Evolutionary conservation across 1,140 invertebrate species (phyloP), one percentile per base, ranked within the genome.

Genomic region (Aleiodes sp.): DNA sequence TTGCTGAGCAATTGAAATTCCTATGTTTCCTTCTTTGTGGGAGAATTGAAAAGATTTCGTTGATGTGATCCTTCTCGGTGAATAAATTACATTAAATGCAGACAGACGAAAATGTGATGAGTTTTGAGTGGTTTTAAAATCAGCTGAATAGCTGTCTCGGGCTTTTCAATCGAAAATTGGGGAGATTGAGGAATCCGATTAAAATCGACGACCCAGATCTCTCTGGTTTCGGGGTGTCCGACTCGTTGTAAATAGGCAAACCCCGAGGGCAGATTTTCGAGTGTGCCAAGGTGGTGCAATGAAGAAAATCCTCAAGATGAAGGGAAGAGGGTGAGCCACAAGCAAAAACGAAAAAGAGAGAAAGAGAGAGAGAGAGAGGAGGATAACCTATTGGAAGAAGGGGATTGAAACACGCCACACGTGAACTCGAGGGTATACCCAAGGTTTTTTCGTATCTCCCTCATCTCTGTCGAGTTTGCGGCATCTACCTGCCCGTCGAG

Each of bases 191-290:
- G n/a, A 76, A 79, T 75, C 72, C 74, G 80, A 82, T 85, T 82
- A 80, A 79, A 84, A 86, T 86, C 83, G 71, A 75, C 82, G 84
- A 83, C 82, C 84, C 74, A 84, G 81, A 86, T 86, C 82, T 84
- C 70, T 65, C 66, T 72, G 74, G 74, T 70, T 70, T 75, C 73
- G 75, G 43, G 69, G 61, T 75, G 76, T 77, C 76, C 75, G 72
- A 70, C 65, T 76, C 78, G 75, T 80, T 79, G 74, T 83, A 83
- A 82, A 83, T 83, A 82, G 78, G 35, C 60, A 46, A n/a, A n/a
- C n/a, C 31, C 66, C 52, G 57, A 62, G 31, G 46, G 65, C 65
- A 60, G n/a, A 63, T 68, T 56, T 68, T 68, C 29, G 56, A 68
- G 57, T 62, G 39, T 68, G 28, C 63, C 63, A 65, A 61, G 37